Evolutionary conservation across 1,140 invertebrate genomes (phyloP).

Genomic region (Ditylenchus dipsaci): DNA sequence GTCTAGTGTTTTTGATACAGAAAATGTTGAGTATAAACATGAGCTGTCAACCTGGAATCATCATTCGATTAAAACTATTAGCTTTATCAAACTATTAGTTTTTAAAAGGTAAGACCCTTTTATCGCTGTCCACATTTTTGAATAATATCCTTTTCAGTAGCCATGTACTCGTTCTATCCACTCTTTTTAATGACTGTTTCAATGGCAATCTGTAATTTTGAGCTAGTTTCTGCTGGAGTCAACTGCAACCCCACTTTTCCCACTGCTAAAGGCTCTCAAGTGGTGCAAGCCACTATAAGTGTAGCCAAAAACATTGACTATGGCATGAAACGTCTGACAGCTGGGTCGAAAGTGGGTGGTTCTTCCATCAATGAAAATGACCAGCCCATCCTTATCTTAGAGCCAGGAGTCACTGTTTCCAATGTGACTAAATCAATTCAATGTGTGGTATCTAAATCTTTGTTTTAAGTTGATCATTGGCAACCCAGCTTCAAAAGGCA

Average conservation of each 20-base stretch:
- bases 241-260: neutral
- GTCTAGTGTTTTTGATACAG: no score
- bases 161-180: no score
- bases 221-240: no score
- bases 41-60: no score
- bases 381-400: neutral
- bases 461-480: constrained; percentile 7
- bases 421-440: neutral
- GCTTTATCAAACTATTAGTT: no score
- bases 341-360: neutral
- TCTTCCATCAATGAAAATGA: constrained; percentile 2
- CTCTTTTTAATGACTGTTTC: no score
- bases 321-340: neutral
- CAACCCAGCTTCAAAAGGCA: neutral
- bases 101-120: no score
- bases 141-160: no score
- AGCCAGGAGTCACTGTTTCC: neutral
- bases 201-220: no score
- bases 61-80: no score
- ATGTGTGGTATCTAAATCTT: neutral
- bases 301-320: constrained; percentile 1
- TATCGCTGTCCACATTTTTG: no score
- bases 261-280: neutral
- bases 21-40: no score
- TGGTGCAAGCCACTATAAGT: neutral